Evolutionary conservation across 1,140 invertebrate species (phyloP).

Genomic region (Drosophila santomea): DNA sequence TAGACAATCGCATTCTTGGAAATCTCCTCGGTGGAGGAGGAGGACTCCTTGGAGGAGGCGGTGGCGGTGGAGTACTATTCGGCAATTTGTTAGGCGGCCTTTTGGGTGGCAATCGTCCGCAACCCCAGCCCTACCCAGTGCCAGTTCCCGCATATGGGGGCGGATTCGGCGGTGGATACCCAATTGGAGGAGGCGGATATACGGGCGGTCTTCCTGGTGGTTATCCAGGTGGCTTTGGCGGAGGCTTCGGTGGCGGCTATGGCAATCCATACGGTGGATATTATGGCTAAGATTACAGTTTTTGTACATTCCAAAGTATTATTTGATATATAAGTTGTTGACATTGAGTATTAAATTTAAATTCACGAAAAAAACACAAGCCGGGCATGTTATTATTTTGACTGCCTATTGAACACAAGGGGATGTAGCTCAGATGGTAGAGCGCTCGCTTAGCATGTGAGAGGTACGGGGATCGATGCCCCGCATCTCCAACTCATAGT

Average conservation of each 20-base stretch:
- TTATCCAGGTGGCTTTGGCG: slow-evolving; percentile 33
- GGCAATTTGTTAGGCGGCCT: slow-evolving; percentile 52
- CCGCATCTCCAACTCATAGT: slow-evolving; percentile 51
- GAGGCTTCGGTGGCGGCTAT: slow-evolving; percentile 50
- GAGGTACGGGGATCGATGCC: slow-evolving; percentile 93
- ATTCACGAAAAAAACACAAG: slow-evolving; percentile 7
- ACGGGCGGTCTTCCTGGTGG: slow-evolving; percentile 20
- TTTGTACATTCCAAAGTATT: slow-evolving; percentile 37
- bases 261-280: slow-evolving; percentile 33
- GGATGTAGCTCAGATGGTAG: slow-evolving; percentile 91
- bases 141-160: slow-evolving; percentile 29
- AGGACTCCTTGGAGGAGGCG: slow-evolving; percentile 38
- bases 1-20: slow-evolving; percentile 64
- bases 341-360: slow-evolving; percentile 35
- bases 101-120: slow-evolving; percentile 53
- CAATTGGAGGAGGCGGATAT: slow-evolving; percentile 33
- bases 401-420: neutral
- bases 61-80: slow-evolving; percentile 23
- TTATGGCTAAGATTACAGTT: slow-evolving; percentile 54
- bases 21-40: slow-evolving; percentile 50
- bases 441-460: slow-evolving; percentile 94
- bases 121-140: slow-evolving; percentile 35
- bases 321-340: slow-evolving; percentile 37
- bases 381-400: slow-evolving; percentile 6
- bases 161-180: slow-evolving; percentile 42